phyloP scores from a whole-genome alignment of 1,140 invertebrate genomes.

The Drosophila mauritiana region DNA sequence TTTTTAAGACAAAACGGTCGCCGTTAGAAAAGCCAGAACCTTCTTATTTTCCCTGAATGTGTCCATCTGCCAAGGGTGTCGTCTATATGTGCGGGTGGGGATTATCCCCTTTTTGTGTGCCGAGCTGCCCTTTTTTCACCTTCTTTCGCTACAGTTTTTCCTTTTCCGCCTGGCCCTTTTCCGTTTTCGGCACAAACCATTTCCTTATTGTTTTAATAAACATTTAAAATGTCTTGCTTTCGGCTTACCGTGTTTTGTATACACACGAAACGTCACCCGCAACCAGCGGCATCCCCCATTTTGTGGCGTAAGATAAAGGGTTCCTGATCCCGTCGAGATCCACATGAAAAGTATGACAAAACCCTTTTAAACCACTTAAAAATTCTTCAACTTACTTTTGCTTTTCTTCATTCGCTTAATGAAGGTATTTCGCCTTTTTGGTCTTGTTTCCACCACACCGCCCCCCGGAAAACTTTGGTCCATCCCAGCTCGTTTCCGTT shows the following conservation, averaged over 20 bases:
- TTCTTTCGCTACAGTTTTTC: slow-evolving; percentile 54
- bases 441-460: slow-evolving; percentile 44
- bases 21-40: slow-evolving; percentile 51
- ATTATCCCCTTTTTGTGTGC: slow-evolving; percentile 76
- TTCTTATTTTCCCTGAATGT: slow-evolving; percentile 54
- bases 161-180: slow-evolving; percentile 33
- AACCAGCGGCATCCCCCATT: slow-evolving; percentile 67
- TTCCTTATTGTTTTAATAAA: slow-evolving; percentile 84
- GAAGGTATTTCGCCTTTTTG: slow-evolving; percentile 82
- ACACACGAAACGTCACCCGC: slow-evolving; percentile 68
- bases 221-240: slow-evolving; percentile 82
- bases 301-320: slow-evolving; percentile 58
- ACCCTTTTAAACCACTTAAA: slow-evolving; percentile 84
- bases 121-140: slow-evolving; percentile 69
- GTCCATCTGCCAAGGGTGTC: slow-evolving; percentile 13
- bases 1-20: slow-evolving; percentile 65
- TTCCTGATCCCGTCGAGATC: slow-evolving; percentile 30
- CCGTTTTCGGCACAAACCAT: slow-evolving; percentile 67
- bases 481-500: slow-evolving; percentile 54
- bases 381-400: slow-evolving; percentile 83
- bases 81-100: slow-evolving; percentile 58
- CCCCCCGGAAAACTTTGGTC: slow-evolving; percentile 59
- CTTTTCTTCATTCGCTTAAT: slow-evolving; percentile 82
- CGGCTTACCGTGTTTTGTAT: slow-evolving; percentile 54
- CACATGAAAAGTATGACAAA: slow-evolving; percentile 82